Evolutionary conservation across 2,888 invertebrate genomes (phyloP), one percentile per base, ranked within the genome.

Genomic region (Dendrolimus pini): DNA sequence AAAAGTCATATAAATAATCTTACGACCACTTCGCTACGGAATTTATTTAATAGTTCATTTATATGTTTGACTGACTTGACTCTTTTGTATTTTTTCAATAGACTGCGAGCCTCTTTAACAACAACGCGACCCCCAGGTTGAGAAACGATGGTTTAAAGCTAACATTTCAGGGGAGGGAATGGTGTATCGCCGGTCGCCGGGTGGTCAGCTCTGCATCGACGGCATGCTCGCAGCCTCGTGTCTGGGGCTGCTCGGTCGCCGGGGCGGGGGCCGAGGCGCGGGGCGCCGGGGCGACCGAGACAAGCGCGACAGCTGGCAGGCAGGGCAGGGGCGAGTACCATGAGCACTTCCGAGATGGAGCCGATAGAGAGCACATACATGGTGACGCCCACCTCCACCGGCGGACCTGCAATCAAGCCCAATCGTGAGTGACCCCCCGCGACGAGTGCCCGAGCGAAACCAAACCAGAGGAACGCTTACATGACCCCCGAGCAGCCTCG

Each of bases 301-400:
- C 83, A 85, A 84, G 83, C 83, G 81, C 79, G 79, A 30, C 30
- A 83, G 86, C 89, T 92, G 92, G 84, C 78, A 81, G 77, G 77
- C 81, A 80, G 92, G 92, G 84, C 78, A 81, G 77, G 77, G 82
- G 80, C 86, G 89, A 89, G 89, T 96, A 98, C 98, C 98, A 98
- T 98, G 94, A 97, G 95, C 92, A 97, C 98, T 95, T 98, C 98
- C 92, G 97, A 98, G 92, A 98, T 96, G 91, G 97, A 97, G 93
- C 97, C 97, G 94, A 98, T 98, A 93, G 97, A 97, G 93, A 98
- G 95, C 92, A 98, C 97, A 94, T 97, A 97, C 96, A 98, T 97
- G 93, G 98, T 98, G 93, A 98, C 97, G 91, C 97, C 97, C 91
- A 98, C 98, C 92, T 97, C 97, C 93, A 98, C 98, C 86, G 98